Percentiles rank a stretch among this genome's conserved stretches.
Evolutionary conservation across 2,797 vertebrate species (phyloP).

Genomic region (Alfaro cultratus): DNA sequence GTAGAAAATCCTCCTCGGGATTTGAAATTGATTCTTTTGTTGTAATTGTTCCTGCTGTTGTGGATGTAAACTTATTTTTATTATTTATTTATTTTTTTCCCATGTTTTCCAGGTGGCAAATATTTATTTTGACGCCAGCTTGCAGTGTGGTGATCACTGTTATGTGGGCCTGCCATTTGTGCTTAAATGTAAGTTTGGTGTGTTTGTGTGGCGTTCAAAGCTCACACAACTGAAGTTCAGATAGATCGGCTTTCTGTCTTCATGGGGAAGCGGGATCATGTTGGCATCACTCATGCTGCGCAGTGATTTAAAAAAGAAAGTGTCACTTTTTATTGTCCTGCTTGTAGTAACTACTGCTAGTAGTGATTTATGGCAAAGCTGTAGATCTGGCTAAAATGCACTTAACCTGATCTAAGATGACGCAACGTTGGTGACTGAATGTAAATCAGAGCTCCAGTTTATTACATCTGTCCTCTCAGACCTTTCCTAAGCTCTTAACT

Average conservation of each 20-base stretch:
- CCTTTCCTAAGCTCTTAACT: not conserved
- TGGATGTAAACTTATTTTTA: slow-evolving; percentile 15
- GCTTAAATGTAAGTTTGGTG: slow-evolving; percentile 89
- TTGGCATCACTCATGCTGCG: not conserved
- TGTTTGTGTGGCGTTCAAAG: not conserved
- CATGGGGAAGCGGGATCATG: not conserved
- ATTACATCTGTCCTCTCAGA: not conserved
- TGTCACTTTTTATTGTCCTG: not conserved
- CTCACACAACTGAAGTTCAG: not conserved
- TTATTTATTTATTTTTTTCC: slow-evolving; percentile 15
- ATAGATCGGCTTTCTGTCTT: not conserved
- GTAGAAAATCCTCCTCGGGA: slow-evolving; percentile 63
- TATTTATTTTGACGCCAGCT: slow-evolving; percentile 97
- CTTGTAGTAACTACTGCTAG: not conserved
- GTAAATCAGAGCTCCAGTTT: not conserved
- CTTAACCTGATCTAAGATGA: not conserved
- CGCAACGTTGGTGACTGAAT: not conserved
- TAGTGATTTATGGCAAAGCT: not conserved
- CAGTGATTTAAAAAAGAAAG: not conserved
- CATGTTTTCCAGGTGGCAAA: slow-evolving; percentile 92
- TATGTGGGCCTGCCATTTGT: slow-evolving; percentile 96
- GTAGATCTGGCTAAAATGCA: not conserved
- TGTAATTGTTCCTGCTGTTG: not conserved
- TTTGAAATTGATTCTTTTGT: not conserved
- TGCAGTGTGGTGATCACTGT: slow-evolving; percentile 95